These are phyloP conservation scores for Drosophila ananassae DNA, from an alignment of 1,140 invertebrate genomes.

Conservation along the genomic window DNA sequence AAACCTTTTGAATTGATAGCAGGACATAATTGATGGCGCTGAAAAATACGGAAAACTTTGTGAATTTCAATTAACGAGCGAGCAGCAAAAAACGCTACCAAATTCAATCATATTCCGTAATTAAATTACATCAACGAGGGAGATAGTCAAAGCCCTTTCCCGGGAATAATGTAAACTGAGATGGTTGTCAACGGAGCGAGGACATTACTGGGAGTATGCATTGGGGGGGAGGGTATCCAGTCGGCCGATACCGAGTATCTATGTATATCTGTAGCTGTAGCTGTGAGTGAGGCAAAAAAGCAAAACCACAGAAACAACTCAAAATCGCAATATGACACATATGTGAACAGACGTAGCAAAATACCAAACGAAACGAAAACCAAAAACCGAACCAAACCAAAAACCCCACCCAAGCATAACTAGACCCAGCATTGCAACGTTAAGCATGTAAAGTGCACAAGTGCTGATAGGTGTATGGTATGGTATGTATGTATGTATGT, in stretches of 20 bases:
- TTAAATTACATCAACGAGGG: constrained; percentile 28
- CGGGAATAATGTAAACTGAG: constrained; percentile 1
- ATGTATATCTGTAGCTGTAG: background rate
- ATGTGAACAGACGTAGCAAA: constrained; percentile 69
- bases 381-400: constrained; percentile 26
- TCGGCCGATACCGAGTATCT: constrained; percentile 10
- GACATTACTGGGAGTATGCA: constrained; percentile 48
- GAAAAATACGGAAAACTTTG: constrained; percentile 28
- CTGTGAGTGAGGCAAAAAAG: constrained; percentile 32
- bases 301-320: constrained; percentile 75
- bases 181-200: constrained; percentile 55
- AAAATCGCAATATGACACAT: constrained; percentile 79
- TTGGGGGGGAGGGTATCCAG: background rate
- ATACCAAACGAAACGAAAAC: constrained; percentile 64
- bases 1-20: background rate
- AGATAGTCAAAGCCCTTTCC: background rate
- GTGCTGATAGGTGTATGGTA: constrained; percentile 58
- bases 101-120: constrained; percentile 49
- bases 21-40: constrained; percentile 12
- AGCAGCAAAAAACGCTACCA: constrained; percentile 17
- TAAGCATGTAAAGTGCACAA: constrained; percentile 73
- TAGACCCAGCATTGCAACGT: constrained; percentile 61
- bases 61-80: constrained; percentile 36
- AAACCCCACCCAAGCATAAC: constrained; percentile 39
- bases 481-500: background rate